Evolutionary conservation across 2,888 invertebrate species (phyloP).

Genomic region (Pelosia muscerda): DNA sequence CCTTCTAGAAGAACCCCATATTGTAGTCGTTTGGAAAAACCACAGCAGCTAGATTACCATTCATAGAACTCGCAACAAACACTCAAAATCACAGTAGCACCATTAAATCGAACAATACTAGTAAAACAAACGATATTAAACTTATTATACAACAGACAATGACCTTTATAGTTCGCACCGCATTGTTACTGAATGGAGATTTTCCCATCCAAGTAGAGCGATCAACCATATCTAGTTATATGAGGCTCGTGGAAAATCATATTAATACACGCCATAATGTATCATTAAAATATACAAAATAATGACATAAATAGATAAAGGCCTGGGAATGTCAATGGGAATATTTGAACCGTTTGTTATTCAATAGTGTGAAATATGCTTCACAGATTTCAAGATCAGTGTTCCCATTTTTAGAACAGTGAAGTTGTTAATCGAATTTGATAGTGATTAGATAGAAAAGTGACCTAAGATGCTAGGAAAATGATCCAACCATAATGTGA

Average conservation of each 20-base stretch:
- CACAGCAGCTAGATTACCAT: too few species aligned
- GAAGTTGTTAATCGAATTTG: not conserved
- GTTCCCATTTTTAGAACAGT: not conserved
- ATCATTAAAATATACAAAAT: conserved; percentile 48
- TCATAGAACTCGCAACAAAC: not conserved
- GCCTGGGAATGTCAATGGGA: conserved; percentile 47
- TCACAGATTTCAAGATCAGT: conserved; percentile 9
- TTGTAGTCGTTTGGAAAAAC: too few species aligned
- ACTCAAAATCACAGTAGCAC: not conserved
- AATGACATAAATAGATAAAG: conserved; percentile 35
- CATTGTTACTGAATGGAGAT: conserved; percentile 68
- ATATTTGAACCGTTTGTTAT: conserved; percentile 35
- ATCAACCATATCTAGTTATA: conserved; percentile 39
- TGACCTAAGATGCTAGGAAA: not conserved
- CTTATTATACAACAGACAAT: conserved; percentile 58
- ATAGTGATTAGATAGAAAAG: conserved; percentile 9
- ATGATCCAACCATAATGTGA: not conserved
- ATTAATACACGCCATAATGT: conserved; percentile 30
- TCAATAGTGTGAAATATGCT: conserved; percentile 11
- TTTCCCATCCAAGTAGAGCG: conserved; percentile 76
- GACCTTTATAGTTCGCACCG: conserved; percentile 63
- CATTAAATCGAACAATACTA: conserved; percentile 11
- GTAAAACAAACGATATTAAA: conserved; percentile 41
- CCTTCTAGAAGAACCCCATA: too few species aligned
- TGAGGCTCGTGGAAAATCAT: conserved; percentile 33